Evolutionary conservation across 2,113 vertebrate genomes (phyloP), one percentile per base, ranked within the genome.

Genomic region (Trochalopteron elliotii): DNA sequence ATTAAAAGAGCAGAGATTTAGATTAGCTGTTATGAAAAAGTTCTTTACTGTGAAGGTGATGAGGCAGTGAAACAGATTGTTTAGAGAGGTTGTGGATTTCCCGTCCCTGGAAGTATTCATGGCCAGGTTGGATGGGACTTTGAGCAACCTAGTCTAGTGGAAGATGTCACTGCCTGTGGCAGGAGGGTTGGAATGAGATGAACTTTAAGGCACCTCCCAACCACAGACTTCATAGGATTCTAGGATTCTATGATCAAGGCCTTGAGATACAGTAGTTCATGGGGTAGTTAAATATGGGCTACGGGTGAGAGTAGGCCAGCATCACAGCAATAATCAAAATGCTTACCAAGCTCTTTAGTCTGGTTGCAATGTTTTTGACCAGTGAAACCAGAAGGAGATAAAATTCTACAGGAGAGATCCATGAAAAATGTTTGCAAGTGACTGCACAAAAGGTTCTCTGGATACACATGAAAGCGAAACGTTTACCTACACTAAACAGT

Each of bases 201-300:
- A 69, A 33, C 27, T 68, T 69, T 33, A n/a, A 87, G 25, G 35
- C 21, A 17, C 13, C 15, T 56, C 13, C 16, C n/a, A 40, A 4
- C 2, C 17, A 8, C 30, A 55, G 30, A 18, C 20, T 50, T 59
- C 0, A 0, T 12, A 50, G 37, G 37, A 56, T n/a, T 69, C 63
- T 19, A 23, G 8, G 18, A 33, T 87, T 69, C 40, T 53, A 7
- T 53, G 23, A 63, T 14, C 22, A 59, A 2, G 50, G 22, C 24
- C 70, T 68, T 53, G 24, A 75, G 39, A 39, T 39, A 75, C 6
- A 42, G 31, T 40, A 20, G 63, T 4, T 35, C 42, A n/a, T 60
- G n/a, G 27, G 18, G 21, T 10, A 53, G 33, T 33, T 56, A 49
- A 57, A 30, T 65, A 18, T 60, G 45, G 20, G 7, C 7, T 65